Evolutionary conservation across 2,797 vertebrate species (phyloP), one percentile per base, ranked within the genome.

Genomic region (Silurus lanzhouensis): DNA sequence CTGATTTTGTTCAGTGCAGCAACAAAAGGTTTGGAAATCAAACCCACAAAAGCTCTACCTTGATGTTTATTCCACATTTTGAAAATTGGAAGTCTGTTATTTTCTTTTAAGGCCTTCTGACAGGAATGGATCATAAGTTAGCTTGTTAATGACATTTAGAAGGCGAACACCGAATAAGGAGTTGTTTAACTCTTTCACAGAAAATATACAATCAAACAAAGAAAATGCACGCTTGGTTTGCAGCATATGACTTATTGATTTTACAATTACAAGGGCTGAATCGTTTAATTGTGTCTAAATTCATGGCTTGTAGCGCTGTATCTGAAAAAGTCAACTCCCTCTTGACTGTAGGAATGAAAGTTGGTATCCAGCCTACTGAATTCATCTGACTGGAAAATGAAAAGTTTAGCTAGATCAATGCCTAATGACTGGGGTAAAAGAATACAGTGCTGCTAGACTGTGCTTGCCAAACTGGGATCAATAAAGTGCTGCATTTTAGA

Each of bases 341-440:
- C 77, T 85, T 89, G 88, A 90, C 84, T 90, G 84, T 81, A 86
- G 87, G 90, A 90, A 88, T 84, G 86, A 92, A 92, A 92, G 90
- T 80, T 83, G 86, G 85, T 90, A 87, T 85, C 83, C 87, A 88
- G 90, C 89, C 89, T 87, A 85, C 91, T 88, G 88, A 88, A 91
- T 87, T 91, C 90, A 90, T 93, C 94, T 94, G 91, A 87, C 79
- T 91, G 90, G 81, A 90, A 92, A 94, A 92, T 92, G 87, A 88
- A 92, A 93, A 93, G 90, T 84, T 92, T 93, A 91, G 91, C 27
- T 0, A 88, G 92, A 96, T 95, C 95, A 89, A 96, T 95, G 93
- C 64, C 57, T 94, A 95, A 95, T 95, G 92, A 94, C 92, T 90
- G 25, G 92, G 94, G 93, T 94, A 91, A 92, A 94, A 94, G 88